A percentile compares a stretch with the other conserved stretches of the same genome.
Evolutionary conservation across 2,113 vertebrate genomes (phyloP).

Genomic region (Pterocles orientalis): DNA sequence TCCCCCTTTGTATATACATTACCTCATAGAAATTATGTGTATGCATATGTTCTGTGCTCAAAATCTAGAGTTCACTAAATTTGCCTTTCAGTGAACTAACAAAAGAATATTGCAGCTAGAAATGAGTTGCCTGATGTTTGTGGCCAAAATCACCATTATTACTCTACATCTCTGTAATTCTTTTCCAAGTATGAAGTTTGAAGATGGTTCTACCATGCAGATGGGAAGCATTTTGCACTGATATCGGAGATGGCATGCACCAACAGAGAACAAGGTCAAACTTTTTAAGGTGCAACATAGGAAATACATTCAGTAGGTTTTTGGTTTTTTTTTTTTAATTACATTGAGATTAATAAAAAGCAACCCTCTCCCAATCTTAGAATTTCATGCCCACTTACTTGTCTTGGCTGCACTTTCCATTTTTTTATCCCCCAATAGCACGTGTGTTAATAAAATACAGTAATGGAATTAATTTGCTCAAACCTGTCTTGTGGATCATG

Average conservation of each 20-base stretch:
- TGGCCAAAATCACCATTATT: not conserved
- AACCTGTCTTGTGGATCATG: not conserved
- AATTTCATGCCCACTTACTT: not conserved
- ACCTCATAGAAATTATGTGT: not conserved
- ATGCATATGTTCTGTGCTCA: not conserved
- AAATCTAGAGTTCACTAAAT: not conserved
- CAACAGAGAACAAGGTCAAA: not conserved
- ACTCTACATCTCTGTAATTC: not conserved
- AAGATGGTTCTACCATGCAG: not conserved
- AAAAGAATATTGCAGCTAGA: not conserved
- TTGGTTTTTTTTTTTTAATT: not conserved
- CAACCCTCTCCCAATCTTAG: not conserved
- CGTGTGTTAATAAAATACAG: not conserved
- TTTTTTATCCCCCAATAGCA: not conserved
- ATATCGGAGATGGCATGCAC: not conserved
- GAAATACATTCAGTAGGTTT: not conserved
- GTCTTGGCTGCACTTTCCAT: not conserved
- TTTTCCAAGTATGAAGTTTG: not conserved
- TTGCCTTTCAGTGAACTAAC: not conserved
- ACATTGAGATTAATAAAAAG: not conserved
- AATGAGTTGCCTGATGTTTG: not conserved
- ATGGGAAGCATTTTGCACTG: not conserved
- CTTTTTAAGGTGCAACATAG: not conserved
- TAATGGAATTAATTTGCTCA: not conserved
- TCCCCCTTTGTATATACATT: not conserved